phyloP scores from a whole-genome alignment of 2,797 vertebrate genomes.

The Pristis pectinata region DNA sequence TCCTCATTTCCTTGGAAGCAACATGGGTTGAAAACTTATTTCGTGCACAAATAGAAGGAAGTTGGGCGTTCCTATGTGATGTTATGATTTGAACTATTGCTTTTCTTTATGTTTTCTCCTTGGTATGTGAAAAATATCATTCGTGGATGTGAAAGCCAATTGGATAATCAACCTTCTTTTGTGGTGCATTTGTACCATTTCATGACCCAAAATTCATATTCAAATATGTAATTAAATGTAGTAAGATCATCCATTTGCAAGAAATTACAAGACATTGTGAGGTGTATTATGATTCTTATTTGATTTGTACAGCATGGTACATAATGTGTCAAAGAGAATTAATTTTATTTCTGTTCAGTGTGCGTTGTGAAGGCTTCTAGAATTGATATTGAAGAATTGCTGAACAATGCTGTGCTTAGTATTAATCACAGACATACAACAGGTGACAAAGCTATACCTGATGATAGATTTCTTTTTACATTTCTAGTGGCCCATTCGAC shows the following conservation, averaged over 20 bases:
- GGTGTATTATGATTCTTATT: neutral
- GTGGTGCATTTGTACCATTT: neutral
- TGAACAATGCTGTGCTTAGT: neutral
- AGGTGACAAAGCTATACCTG: neutral
- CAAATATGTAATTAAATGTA: constrained; percentile 12
- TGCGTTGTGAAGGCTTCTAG: neutral
- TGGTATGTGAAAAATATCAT: neutral
- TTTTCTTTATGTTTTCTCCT: neutral
- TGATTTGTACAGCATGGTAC: neutral
- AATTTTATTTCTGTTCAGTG: neutral
- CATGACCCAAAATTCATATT: constrained; percentile 30
- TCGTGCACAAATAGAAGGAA: neutral
- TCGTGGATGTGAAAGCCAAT: neutral
- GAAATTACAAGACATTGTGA: neutral
- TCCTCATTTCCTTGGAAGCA: neutral
- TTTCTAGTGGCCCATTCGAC: constrained; percentile 65
- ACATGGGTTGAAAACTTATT: neutral
- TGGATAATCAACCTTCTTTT: neutral
- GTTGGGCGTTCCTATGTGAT: neutral
- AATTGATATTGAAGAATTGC: neutral
- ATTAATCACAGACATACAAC: neutral
- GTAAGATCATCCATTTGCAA: neutral
- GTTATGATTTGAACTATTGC: neutral
- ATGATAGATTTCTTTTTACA: constrained; percentile 39
- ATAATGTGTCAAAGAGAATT: neutral